Percentiles rank a stretch among this genome's conserved stretches.
phyloP scores from a whole-genome alignment of 2,888 invertebrate species.

The Heliconius erato region DNA sequence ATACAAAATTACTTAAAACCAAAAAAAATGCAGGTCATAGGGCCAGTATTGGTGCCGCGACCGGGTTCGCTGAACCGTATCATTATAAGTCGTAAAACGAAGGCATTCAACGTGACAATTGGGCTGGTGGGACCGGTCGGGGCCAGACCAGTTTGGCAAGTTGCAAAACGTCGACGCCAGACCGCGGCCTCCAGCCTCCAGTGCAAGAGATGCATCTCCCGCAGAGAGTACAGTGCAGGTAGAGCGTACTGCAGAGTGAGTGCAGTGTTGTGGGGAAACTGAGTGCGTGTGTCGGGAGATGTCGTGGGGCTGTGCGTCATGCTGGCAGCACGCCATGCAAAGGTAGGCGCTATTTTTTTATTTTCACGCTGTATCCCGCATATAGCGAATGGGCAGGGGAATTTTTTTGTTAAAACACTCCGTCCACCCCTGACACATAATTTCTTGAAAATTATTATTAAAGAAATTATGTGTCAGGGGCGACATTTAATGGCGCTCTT shows the following conservation, averaged over 20 bases:
- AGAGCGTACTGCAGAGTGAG: background rate
- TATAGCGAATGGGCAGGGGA: background rate
- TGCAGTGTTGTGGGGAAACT: slow-evolving; percentile 38
- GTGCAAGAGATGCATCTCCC: slow-evolving; percentile 14
- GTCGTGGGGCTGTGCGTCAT: slow-evolving; percentile 59
- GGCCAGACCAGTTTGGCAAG: slow-evolving; percentile 43
- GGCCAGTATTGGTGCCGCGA: slow-evolving; percentile 29
- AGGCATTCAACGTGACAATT: slow-evolving; percentile 35
- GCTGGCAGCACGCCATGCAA: slow-evolving; percentile 76
- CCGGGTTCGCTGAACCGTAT: slow-evolving; percentile 44
- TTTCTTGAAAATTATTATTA: too few relatives aligned
- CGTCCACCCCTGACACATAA: too few relatives aligned
- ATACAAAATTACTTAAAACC: background rate
- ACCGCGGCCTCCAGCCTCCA: slow-evolving; percentile 15
- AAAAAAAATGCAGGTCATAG: slow-evolving; percentile 27
- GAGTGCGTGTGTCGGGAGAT: slow-evolving; percentile 47
- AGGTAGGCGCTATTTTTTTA: slow-evolving; percentile 58
- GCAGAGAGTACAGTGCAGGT: background rate
- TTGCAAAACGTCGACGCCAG: slow-evolving; percentile 30
- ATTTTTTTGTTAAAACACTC: background rate
- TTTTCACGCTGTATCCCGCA: background rate
- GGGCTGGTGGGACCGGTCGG: slow-evolving; percentile 51
- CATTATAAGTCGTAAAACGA: slow-evolving; percentile 33
- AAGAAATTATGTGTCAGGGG: too few relatives aligned
- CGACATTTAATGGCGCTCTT: background rate